These are phyloP conservation scores for Buceros bicornis DNA, from an alignment of 2,797 vertebrate genomes.

Conservation along the genomic window DNA sequence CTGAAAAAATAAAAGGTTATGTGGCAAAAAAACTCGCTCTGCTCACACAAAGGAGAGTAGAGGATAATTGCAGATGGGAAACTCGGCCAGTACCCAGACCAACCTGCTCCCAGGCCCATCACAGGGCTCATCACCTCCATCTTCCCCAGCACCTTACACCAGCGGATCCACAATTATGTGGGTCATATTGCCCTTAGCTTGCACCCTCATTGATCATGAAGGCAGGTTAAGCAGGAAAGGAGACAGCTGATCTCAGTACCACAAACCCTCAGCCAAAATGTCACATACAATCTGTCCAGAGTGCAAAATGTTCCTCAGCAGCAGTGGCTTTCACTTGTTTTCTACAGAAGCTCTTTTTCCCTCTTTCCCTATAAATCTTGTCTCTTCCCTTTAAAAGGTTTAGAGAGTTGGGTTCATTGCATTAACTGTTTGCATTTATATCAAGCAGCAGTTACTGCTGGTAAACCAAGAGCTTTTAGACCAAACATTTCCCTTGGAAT, in stretches of 20 bases:
- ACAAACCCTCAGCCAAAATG: neutral
- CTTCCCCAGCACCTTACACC: neutral
- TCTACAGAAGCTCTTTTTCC: neutral
- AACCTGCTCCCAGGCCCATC: neutral
- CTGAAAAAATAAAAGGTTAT: neutral
- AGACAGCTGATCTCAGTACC: neutral
- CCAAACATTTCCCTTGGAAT: neutral
- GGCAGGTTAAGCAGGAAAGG: neutral
- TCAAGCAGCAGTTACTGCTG: neutral
- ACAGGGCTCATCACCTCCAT: neutral
- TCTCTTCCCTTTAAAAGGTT: neutral
- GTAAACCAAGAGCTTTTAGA: neutral
- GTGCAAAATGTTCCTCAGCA: neutral
- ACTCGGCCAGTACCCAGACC: neutral
- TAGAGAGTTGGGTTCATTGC: neutral
- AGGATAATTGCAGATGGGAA: neutral
- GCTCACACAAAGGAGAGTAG: neutral
- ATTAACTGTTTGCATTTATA: neutral
- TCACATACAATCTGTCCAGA: neutral
- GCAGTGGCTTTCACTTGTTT: neutral
- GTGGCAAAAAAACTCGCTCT: neutral
- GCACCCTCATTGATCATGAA: neutral
- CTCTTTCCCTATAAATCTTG: neutral
- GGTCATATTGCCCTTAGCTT: neutral
- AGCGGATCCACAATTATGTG: neutral